Evolutionary conservation across 2,888 invertebrate species (phyloP).

Genomic region (Cotesia congregata): DNA sequence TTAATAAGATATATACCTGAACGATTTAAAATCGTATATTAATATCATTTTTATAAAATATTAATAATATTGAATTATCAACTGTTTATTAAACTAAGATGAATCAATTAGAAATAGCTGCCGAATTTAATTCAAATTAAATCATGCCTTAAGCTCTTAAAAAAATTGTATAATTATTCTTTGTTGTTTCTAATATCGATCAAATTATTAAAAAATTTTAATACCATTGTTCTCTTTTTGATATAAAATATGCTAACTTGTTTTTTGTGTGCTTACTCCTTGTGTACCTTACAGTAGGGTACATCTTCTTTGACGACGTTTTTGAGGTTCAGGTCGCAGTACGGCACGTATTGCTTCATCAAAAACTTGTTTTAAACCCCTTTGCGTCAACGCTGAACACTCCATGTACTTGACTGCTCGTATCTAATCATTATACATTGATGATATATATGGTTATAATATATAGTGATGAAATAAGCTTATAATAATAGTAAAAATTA

Average conservation of each 20-base stretch:
- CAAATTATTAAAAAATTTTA: slow-evolving; percentile 24
- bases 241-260: slow-evolving; percentile 29
- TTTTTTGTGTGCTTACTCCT: slow-evolving; percentile 37
- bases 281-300: slow-evolving; percentile 76
- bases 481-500: not conserved
- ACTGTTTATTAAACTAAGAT: slow-evolving; percentile 58
- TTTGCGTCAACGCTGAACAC: slow-evolving; percentile 98
- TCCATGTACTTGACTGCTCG: slow-evolving; percentile 99
- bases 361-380: slow-evolving; percentile 98
- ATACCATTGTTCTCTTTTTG: slow-evolving; percentile 32
- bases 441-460: not conserved
- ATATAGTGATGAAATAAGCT: not conserved
- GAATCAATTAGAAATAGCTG: slow-evolving; percentile 53
- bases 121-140: slow-evolving; percentile 38
- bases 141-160: slow-evolving; percentile 35
- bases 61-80: slow-evolving; percentile 49
- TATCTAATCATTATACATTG: slow-evolving; percentile 72
- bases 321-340: slow-evolving; percentile 95
- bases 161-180: slow-evolving; percentile 33
- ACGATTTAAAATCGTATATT: slow-evolving; percentile 43
- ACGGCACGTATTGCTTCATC: slow-evolving; percentile 99
- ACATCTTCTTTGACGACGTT: slow-evolving; percentile 94
- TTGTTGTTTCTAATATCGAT: slow-evolving; percentile 42
- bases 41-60: slow-evolving; percentile 33
- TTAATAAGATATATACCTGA: slow-evolving; percentile 47